Percentiles rank a stretch among this genome's conserved stretches.
Conservation (phyloP, 2,888 invertebrate genomes). For the Rhagonycha lutea region DNA sequence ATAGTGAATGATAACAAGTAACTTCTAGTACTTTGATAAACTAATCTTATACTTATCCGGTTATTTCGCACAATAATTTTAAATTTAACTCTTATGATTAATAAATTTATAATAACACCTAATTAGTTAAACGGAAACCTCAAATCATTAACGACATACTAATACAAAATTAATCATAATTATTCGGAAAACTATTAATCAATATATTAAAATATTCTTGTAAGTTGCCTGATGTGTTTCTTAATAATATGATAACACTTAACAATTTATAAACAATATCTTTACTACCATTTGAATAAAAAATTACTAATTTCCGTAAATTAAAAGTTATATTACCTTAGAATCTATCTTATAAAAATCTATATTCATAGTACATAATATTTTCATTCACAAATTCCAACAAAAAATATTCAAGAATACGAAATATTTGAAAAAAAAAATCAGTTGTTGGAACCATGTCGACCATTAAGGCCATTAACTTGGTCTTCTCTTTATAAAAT, state of each 20-base stretch:
- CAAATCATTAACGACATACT: not conserved
- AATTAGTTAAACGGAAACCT: not conserved
- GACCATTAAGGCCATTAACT: no score
- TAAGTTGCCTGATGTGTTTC: not conserved
- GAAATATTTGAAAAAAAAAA: no score
- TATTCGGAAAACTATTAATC: not conserved
- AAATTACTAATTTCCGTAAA: no score
- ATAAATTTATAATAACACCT: not conserved
- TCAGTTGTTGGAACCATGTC: no score
- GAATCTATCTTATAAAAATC: no score
- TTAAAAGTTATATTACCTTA: no score
- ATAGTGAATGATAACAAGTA: not conserved
- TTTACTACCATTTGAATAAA: no score
- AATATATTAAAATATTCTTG: not conserved
- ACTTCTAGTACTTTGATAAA: not conserved
- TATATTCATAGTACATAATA: no score
- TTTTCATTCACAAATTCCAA: no score
- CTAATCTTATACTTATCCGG: not conserved
- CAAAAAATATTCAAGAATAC: no score
- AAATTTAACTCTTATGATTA: not conserved
- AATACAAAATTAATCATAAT: not conserved
- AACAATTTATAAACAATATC: no score
- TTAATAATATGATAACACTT: not conserved
- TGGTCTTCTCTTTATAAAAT: no score
- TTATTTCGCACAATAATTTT: not conserved